phyloP scores from a whole-genome alignment of 2,113 vertebrate species.

The Pampusana beccarii region DNA sequence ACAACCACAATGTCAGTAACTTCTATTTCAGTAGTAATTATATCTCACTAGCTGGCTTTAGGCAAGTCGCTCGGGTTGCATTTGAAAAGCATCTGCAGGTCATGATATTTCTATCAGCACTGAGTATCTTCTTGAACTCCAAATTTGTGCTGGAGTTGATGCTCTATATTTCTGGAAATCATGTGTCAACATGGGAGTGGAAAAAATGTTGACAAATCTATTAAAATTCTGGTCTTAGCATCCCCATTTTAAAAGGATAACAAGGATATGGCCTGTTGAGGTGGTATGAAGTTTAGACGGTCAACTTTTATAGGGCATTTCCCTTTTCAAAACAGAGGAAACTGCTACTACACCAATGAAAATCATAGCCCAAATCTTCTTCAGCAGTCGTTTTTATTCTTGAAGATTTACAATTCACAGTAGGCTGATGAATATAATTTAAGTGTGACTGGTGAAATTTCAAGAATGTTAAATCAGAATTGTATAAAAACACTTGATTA shows the following conservation, averaged over 20 bases:
- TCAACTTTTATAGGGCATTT: neutral
- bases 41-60: neutral
- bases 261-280: neutral
- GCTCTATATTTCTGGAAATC: neutral
- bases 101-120: neutral
- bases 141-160: neutral
- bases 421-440: constrained; percentile 45
- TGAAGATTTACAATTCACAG: neutral
- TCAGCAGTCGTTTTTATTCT: neutral
- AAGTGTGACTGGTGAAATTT: constrained; percentile 26
- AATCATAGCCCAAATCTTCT: neutral
- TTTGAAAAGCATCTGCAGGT: neutral
- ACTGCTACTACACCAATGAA: neutral
- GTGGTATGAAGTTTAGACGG: neutral
- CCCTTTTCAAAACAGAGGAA: neutral
- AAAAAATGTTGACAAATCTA: neutral
- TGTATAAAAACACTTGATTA: constrained; percentile 30
- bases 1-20: neutral
- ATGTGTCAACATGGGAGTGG: neutral
- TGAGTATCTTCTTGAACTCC: neutral
- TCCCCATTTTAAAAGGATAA: neutral
- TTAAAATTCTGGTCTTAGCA: neutral
- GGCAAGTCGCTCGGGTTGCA: neutral
- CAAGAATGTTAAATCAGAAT: constrained; percentile 32
- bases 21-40: constrained; percentile 6